Base-by-base conservation (phyloP, 1,140 invertebrate species). In the Drosophila arawakana region DNA sequence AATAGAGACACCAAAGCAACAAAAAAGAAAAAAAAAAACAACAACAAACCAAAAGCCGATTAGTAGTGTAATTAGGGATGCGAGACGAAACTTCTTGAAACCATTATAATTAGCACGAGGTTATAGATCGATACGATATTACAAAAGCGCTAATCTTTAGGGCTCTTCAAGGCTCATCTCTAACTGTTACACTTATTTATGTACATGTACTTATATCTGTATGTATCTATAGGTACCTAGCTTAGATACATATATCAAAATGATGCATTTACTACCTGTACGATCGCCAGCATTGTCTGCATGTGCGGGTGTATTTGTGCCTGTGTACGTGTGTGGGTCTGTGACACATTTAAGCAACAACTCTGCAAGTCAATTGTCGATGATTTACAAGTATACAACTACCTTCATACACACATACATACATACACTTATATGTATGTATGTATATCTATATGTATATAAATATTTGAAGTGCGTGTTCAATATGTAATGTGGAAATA, bases 321-420 rank as follows among this genome's bases (percentile, higher is more conserved):
- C 1, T 50, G 10, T 52, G 35, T 34, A 4, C 21, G 4, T 8
- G 8, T 44, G n/a, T 37, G 3, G 8, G 39, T 44, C 35, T 7
- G 11, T 62, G 39, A 62, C 50, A 70, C 67, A 62, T 55, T 61
- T 57, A 55, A 70, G 41, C 41, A 55, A 49, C 57, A 61, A 74
- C 72, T 69, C 49, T 43, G 67, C 44, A 52, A 59, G 54, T 55
- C 58, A 62, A 57, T 63, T 70, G 35, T 62, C 35, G 58, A 74
- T 44, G 67, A 62, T 70, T 70, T 70, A 73, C 18, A 68, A 68
- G 58, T 41, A 30, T 54, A 43, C 4, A 55, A 52, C 49, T 55
- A 35, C 37, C n/a, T 10, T 39, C 9, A 21, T 9, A 21, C 47
- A 6, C 9, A 13, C 47, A n/a, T 7, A 43, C 6, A 44, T 35